phyloP scores from a whole-genome alignment of 2,113 vertebrate species.

The Neogobius melanostomus region DNA sequence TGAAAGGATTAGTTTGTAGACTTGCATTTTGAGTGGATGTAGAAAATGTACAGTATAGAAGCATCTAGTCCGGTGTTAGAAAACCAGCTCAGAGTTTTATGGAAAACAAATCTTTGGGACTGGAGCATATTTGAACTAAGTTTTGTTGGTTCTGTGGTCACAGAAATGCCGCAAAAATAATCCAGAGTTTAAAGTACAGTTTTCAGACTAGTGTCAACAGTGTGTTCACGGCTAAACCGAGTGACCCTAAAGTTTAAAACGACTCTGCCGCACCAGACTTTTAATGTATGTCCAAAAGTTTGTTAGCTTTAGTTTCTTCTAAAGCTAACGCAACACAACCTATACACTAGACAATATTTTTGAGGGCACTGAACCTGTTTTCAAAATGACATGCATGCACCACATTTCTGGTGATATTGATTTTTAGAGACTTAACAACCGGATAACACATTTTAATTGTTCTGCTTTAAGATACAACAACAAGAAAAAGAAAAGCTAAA shows the following conservation, averaged over 20 bases:
- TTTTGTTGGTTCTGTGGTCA: slow-evolving; percentile 25
- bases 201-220: neutral
- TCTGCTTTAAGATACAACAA: too few species aligned
- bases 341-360: too few species aligned
- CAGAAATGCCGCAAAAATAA: slow-evolving; percentile 11
- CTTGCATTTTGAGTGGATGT: neutral
- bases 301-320: too few species aligned
- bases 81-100: neutral
- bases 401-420: too few species aligned
- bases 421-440: too few species aligned
- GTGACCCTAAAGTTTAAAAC: slow-evolving; percentile 1
- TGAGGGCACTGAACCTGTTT: too few species aligned
- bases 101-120: slow-evolving; percentile 4
- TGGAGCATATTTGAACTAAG: slow-evolving; percentile 25
- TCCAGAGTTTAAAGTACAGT: neutral
- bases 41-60: neutral
- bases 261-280: too few species aligned
- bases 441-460: too few species aligned
- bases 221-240: neutral
- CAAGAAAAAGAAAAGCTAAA: too few species aligned
- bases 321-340: too few species aligned
- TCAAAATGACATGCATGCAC: too few species aligned
- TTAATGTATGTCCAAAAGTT: too few species aligned
- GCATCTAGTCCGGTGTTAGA: neutral
- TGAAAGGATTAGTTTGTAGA: neutral